Evolutionary conservation across 2,888 invertebrate genomes (phyloP), one percentile per base, ranked within the genome.

Genomic region (Dioctria linearis): DNA sequence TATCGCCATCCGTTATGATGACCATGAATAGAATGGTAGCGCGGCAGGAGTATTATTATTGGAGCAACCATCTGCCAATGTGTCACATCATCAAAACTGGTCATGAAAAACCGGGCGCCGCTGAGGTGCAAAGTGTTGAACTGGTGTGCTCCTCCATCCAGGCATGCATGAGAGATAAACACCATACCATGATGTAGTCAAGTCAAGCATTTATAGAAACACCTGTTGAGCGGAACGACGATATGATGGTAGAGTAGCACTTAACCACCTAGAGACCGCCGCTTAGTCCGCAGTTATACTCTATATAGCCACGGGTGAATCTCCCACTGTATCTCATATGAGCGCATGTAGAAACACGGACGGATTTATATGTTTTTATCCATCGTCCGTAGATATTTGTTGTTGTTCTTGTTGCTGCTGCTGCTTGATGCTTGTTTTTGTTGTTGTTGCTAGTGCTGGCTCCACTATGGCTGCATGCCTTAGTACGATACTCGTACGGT

Each of bases 281-380:
- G 73, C 73, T 73, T 59, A 73, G 73, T 73, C 73, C 59, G 59
- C 73, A 73, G 40, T 42, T 57, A 59, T 73, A 39, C 73, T 25
- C 73, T 25, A 25, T 25, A 25, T 25, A 25, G 25, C 73, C 73
- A 73, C 73, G 73, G 73, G 73, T 73, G 59, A 57, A 73, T 73
- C 73, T 43, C 73, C 66, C 76, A 57, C 63, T 13, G 76, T 46
- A 76, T 76, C 76, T 25, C 25, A 25, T 25, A 76, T 57, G 63
- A 57, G 37, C 37, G 25, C 69, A 25, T 71, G 46, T n/a, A 6
- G 76, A 46, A 42, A 42, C 13, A 51, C 76, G 25, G 59, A 59
- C 59, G 76, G 76, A 79, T 79, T 79, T 79, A 79, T 79, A 69
- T 79, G 67, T 69, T 79, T 79, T 69, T 79, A 61, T 69, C 69